Conservation (phyloP, 2,797 vertebrate species). For the Sarcophilus harrisii region DNA sequence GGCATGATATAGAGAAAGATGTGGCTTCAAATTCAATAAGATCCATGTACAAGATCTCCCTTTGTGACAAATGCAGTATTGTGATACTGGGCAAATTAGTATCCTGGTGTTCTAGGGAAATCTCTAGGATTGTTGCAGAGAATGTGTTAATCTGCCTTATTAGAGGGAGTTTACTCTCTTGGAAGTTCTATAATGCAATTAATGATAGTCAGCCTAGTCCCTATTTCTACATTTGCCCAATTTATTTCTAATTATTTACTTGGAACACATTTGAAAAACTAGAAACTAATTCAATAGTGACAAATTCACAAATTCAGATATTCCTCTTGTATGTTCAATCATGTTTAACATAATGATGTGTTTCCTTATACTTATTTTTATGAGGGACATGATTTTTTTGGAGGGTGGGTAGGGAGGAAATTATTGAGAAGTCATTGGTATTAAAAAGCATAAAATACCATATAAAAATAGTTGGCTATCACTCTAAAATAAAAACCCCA, state of each 20-base stretch:
- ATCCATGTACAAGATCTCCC: neutral
- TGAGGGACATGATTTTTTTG: neutral
- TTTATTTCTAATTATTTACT: neutral
- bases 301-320: neutral
- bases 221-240: neutral
- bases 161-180: neutral
- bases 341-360: neutral
- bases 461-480: neutral
- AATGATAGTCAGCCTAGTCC: neutral
- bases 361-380: neutral
- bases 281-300: neutral
- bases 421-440: neutral
- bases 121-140: neutral
- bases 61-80: neutral
- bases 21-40: neutral
- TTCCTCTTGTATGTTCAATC: neutral
- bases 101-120: neutral
- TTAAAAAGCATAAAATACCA: neutral
- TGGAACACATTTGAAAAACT: neutral
- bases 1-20: neutral
- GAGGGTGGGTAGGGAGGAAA: neutral
- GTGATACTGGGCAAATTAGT: neutral
- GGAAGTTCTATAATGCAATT: neutral
- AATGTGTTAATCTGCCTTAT: neutral
- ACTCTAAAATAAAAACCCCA: neutral